Evolutionary conservation across 2,113 vertebrate species (phyloP).

Genomic region (Emydocephalus ijimae): DNA sequence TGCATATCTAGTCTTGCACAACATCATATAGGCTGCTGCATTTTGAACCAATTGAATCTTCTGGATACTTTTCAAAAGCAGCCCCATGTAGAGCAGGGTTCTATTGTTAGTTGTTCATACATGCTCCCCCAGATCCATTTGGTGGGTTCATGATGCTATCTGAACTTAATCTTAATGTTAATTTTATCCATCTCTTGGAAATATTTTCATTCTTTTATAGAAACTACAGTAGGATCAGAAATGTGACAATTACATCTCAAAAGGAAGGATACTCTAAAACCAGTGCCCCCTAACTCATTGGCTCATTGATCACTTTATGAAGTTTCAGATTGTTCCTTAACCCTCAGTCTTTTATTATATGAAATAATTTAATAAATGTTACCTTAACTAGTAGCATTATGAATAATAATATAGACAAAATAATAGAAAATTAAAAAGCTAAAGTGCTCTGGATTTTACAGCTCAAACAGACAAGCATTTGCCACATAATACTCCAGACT

Average conservation of each 20-base stretch:
- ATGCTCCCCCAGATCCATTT: not conserved
- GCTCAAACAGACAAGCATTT: no score
- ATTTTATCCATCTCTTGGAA: not conserved
- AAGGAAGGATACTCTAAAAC: slow-evolving; percentile 11
- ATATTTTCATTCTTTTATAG: not conserved
- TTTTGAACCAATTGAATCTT: not conserved
- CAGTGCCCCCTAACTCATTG: not conserved
- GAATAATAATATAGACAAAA: not conserved
- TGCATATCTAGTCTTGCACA: not conserved
- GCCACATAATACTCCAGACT: no score
- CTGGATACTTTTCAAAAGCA: not conserved
- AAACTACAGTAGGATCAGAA: not conserved
- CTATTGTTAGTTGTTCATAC: not conserved
- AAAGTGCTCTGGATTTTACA: no score
- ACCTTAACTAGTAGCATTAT: not conserved
- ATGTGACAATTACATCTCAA: not conserved
- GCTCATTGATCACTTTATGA: not conserved
- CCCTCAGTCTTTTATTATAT: not conserved
- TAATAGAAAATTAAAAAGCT: no score
- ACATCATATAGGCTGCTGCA: not conserved
- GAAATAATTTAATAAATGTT: not conserved
- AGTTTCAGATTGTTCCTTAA: not conserved
- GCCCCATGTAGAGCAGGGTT: not conserved
- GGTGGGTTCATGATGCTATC: not conserved
- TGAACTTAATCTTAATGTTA: not conserved